Conservation (phyloP, 2,113 vertebrate species). For the Melanerpes formicivorus region DNA sequence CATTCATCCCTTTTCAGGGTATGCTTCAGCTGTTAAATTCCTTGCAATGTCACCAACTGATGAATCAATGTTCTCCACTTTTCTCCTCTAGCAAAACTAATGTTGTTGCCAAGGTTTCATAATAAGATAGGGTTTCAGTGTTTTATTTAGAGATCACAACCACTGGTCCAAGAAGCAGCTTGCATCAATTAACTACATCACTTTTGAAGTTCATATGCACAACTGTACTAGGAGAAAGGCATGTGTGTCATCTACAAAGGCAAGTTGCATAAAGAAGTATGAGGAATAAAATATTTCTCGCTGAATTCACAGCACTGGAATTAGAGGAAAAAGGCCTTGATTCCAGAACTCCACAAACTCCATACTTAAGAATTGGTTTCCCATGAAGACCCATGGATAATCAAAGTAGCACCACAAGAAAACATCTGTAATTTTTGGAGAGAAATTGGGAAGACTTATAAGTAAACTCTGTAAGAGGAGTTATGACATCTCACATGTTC, state of each 20-base stretch:
- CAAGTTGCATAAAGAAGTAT: neutral
- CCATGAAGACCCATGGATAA: neutral
- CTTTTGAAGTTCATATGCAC: neutral
- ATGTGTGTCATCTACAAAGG: neutral
- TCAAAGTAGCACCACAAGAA: neutral
- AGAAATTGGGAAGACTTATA: neutral
- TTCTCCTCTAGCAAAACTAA: neutral
- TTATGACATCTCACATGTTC: neutral
- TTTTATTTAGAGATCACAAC: neutral
- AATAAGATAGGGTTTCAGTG: neutral
- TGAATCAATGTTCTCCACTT: neutral
- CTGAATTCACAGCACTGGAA: neutral
- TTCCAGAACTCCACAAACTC: neutral
- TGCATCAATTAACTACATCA: neutral
- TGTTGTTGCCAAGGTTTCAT: neutral
- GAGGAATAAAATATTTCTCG: neutral
- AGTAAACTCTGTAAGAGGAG: neutral
- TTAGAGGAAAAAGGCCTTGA: too few relatives aligned
- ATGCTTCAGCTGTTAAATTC: neutral
- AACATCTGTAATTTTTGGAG: neutral
- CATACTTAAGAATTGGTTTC: neutral
- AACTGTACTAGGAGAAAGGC: neutral
- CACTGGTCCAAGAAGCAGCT: neutral
- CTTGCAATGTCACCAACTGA: neutral
- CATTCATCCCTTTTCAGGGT: neutral